Percentiles rank a stretch among this genome's conserved stretches.
These are phyloP conservation scores for Aselliscus stoliczkanus DNA, from an alignment of 2,797 vertebrate species.

Conservation along the genomic window DNA sequence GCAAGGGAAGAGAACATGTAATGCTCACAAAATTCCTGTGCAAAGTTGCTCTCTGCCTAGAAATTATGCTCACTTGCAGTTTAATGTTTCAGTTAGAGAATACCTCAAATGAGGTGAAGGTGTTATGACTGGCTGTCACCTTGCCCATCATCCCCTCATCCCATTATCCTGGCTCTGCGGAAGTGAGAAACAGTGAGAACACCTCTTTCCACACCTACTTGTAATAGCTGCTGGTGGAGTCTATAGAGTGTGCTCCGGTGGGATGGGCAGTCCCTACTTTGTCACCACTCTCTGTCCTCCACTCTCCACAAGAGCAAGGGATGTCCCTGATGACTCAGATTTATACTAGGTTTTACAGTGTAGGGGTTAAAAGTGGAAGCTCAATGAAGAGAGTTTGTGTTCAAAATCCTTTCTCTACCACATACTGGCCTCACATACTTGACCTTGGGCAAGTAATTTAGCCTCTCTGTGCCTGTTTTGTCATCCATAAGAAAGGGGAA, in stretches of 20 bases:
- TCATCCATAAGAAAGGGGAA: neutral
- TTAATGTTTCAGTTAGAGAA: neutral
- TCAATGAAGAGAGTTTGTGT: neutral
- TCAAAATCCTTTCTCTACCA: neutral
- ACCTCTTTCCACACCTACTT: neutral
- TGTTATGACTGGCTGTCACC: neutral
- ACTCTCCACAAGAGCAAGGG: neutral
- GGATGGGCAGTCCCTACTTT: neutral
- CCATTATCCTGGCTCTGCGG: neutral
- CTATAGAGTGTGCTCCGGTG: neutral
- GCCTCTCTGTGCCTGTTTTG: neutral
- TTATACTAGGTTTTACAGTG: neutral
- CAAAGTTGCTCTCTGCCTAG: neutral
- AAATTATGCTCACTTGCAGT: neutral
- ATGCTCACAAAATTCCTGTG: neutral
- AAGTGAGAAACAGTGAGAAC: neutral
- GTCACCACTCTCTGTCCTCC: neutral
- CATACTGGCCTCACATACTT: neutral
- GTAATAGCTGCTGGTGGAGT: fast-evolving
- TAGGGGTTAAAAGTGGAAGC: neutral
- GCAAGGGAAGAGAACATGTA: neutral
- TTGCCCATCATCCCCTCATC: neutral
- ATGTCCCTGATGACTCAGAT: neutral
- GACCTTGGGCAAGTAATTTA: neutral
- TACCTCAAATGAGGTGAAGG: neutral